phyloP scores from a whole-genome alignment of 2,797 vertebrate species.

The Haliaeetus albicilla region DNA sequence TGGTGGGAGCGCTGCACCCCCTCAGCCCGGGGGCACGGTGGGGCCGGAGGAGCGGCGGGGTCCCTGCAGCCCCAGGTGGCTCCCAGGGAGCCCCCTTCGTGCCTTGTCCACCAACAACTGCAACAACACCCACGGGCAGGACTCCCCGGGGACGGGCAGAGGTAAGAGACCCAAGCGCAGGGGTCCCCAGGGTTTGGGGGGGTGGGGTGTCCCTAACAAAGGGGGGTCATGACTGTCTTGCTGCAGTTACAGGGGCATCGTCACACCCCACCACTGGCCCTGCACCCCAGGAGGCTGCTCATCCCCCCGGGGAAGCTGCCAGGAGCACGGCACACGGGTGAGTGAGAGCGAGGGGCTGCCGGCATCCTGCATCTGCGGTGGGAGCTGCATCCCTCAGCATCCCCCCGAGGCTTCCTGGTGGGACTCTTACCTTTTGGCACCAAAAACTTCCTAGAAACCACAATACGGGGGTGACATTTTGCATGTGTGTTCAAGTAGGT shows the following conservation, averaged over 20 bases:
- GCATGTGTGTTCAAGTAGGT: neutral
- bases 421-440: neutral
- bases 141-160: neutral
- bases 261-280: accelerated
- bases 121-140: conserved; percentile 57
- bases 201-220: accelerated
- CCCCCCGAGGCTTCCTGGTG: accelerated
- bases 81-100: conserved; percentile 44
- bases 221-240: accelerated
- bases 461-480: accelerated
- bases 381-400: neutral
- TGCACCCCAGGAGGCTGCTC: neutral
- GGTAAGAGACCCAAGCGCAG: accelerated
- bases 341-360: accelerated
- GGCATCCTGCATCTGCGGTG: accelerated
- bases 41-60: neutral
- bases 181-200: too few relatives aligned
- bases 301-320: accelerated
- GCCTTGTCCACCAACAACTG: conserved; percentile 68
- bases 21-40: neutral
- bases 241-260: neutral
- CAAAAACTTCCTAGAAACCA: neutral
- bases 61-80: neutral
- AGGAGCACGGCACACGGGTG: accelerated
- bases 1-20: accelerated